phyloP scores from a whole-genome alignment of 2,888 invertebrate genomes.

The Callyntrura sp. region DNA sequence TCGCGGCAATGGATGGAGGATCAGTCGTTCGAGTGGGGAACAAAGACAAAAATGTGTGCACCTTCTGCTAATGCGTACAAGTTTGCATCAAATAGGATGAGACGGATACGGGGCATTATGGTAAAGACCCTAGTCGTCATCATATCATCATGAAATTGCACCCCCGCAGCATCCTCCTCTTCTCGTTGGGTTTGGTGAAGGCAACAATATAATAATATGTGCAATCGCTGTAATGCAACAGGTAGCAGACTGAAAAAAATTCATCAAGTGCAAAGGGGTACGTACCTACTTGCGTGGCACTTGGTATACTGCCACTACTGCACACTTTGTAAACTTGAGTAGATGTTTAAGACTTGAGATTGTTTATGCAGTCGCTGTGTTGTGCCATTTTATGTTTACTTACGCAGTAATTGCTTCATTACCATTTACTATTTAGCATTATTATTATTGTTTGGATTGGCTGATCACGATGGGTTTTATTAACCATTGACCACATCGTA shows the following conservation, averaged over 20 bases:
- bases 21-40: background rate
- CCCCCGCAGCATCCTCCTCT: too few relatives aligned
- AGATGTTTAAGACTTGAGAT: too few relatives aligned
- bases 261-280: too few relatives aligned
- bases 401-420: constrained; percentile 22
- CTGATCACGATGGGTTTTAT: background rate
- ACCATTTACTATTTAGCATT: too few relatives aligned
- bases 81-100: background rate
- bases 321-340: too few relatives aligned
- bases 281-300: too few relatives aligned
- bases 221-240: background rate
- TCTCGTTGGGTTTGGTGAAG: too few relatives aligned
- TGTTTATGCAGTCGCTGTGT: constrained; percentile 15
- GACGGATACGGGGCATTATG: too few relatives aligned
- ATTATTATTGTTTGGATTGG: constrained; percentile 19
- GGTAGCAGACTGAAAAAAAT: background rate
- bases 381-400: constrained; percentile 34
- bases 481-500: constrained; percentile 1
- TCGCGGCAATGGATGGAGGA: background rate
- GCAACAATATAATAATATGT: background rate
- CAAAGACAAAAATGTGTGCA: constrained; percentile 30
- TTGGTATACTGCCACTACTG: too few relatives aligned
- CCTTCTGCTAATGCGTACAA: background rate
- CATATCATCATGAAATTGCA: too few relatives aligned
- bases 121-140: too few relatives aligned